Conservation (phyloP, 2,888 invertebrate genomes). For the Harpalus rufipes region DNA sequence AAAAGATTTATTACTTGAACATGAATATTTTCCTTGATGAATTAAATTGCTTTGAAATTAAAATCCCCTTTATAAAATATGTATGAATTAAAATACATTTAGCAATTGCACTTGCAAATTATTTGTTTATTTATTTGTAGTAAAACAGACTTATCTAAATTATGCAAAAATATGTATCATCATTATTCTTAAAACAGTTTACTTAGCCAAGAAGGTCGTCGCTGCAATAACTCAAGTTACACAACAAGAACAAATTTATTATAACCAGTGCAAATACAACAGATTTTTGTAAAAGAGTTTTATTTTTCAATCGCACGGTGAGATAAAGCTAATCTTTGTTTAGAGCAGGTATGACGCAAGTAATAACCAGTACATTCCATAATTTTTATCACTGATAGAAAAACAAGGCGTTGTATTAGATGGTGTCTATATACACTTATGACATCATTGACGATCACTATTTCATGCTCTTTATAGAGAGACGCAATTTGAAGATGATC, state of each 20-base stretch:
- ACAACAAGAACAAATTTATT: constrained; percentile 48
- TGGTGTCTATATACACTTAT: constrained; percentile 47
- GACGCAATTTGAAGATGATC: constrained; percentile 35
- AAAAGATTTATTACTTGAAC: too few relatives aligned
- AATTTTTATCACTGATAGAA: constrained; percentile 62
- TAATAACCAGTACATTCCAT: constrained; percentile 58
- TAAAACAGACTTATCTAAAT: neutral
- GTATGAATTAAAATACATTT: too few relatives aligned
- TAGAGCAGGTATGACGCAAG: constrained; percentile 52
- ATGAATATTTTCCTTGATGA: too few relatives aligned
- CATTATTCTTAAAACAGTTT: constrained; percentile 14
- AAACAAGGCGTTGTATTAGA: constrained; percentile 49
- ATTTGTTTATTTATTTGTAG: neutral
- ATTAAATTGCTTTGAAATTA: too few relatives aligned
- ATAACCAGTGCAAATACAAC: constrained; percentile 39
- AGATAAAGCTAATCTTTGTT: constrained; percentile 58
- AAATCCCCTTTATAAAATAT: too few relatives aligned
- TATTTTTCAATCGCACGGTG: constrained; percentile 31
- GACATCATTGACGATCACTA: constrained; percentile 53
- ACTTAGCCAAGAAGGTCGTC: constrained; percentile 30
- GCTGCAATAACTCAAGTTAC: constrained; percentile 38
- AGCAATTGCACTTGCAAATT: neutral
- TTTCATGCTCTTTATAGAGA: constrained; percentile 29
- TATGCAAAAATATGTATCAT: constrained; percentile 3
- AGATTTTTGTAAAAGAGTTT: constrained; percentile 25